Conservation (phyloP, 2,797 vertebrate genomes). For the Champsocephalus gunnari region DNA sequence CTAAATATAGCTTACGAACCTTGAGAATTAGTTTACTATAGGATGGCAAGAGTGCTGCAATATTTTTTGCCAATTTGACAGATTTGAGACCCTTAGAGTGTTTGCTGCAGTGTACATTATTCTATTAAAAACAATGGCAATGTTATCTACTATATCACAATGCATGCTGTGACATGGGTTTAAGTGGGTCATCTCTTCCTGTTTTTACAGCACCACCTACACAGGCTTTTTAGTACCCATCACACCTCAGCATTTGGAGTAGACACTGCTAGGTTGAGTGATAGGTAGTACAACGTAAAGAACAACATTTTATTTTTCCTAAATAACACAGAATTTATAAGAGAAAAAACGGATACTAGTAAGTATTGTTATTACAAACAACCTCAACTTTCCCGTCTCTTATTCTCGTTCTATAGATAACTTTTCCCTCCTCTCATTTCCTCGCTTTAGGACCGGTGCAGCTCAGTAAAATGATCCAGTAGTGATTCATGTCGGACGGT, state of each 20-base stretch:
- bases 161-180: background rate
- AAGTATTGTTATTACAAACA: background rate
- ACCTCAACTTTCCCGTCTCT: background rate
- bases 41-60: background rate
- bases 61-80: background rate
- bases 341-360: background rate
- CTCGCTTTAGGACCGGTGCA: slow-evolving; percentile 25
- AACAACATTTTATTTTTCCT: background rate
- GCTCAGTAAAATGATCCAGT: slow-evolving; percentile 48
- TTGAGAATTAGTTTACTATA: background rate
- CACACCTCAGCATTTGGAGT: slow-evolving; percentile 17
- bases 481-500: slow-evolving; percentile 22
- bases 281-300: slow-evolving; percentile 4
- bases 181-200: slow-evolving; percentile 10
- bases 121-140: background rate
- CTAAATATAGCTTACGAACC: background rate
- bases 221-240: slow-evolving; percentile 9
- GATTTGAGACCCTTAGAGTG: background rate
- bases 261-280: background rate
- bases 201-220: slow-evolving; percentile 14
- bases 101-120: background rate
- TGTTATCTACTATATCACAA: background rate
- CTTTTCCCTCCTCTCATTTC: slow-evolving; percentile 18
- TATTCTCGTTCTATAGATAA: slow-evolving; percentile 19
- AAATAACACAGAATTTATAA: background rate